Evolutionary conservation across 2,888 invertebrate species (phyloP), one percentile per base, ranked within the genome.

Genomic region (Eristalinus sepulchralis): DNA sequence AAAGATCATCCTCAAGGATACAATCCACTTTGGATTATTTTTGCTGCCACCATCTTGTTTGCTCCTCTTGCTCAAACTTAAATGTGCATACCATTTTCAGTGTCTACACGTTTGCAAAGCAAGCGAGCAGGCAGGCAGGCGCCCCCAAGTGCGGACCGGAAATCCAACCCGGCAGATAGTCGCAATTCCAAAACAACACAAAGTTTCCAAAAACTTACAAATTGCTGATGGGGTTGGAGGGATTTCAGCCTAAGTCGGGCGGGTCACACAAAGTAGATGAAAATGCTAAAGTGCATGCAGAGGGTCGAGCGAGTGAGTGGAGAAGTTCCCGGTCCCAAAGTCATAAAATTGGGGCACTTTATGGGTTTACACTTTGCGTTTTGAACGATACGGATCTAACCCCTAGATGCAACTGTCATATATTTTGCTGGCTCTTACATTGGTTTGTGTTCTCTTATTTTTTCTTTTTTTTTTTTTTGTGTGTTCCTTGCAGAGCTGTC

Each of bases 401-500:
- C 73, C 64, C 36, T 9, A 55, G 78, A 85, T 79, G 78, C 82
- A 82, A 86, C 78, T 83, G 86, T 78, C 83, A 82, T 82, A 73
- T 73, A 86, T 86, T 82, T 73, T 82, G 73, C 70, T 86, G 68
- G 71, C 70, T 75, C 39, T 59, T 47, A 75, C 66, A 34, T 67
- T 59, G n/a, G 47, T 72, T 2, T 72, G 6, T 27, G 27, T 27
- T 3, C 2, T 27, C 2, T 27, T 2, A 27, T 75, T 34, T 5
- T n/a, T n/a, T n/a, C n/a, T n/a, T n/a, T n/a, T n/a, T n/a, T 75
- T 36, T 64, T 10, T 68, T 59, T 53, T 39, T 3, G 53, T 8
- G 91, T 27, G 27, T 27, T 27, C 5, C 27, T 27, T 90, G 3
- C 89, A 92, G 94, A 91, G 94, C 94, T 93, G 97, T 97, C 89